A percentile compares a stretch with the other conserved stretches of the same genome.
Evolutionary conservation across 2,888 invertebrate genomes (phyloP).

Genomic region (Agrilus mali): DNA sequence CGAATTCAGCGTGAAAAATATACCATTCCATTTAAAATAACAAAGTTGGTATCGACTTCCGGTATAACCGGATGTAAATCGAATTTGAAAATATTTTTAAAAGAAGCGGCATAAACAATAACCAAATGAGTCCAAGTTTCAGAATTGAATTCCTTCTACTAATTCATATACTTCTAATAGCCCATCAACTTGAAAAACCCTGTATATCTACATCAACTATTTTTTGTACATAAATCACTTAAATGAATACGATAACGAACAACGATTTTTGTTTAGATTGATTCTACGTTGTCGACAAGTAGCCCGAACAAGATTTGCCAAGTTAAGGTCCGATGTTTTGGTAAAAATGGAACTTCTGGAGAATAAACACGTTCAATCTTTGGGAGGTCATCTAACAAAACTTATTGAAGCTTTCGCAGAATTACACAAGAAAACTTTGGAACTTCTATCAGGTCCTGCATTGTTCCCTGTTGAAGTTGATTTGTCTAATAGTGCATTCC

Average conservation of each 20-base stretch:
- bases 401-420: slow-evolving; percentile 72
- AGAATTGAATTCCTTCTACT: no score
- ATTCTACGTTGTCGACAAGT: slow-evolving; percentile 93
- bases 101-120: no score
- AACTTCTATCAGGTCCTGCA: slow-evolving; percentile 60
- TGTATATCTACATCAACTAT: no score
- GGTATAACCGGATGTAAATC: no score
- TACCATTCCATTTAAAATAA: no score
- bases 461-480: slow-evolving; percentile 96
- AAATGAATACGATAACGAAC: background rate
- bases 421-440: slow-evolving; percentile 49
- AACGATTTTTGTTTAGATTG: slow-evolving; percentile 40
- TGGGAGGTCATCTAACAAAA: slow-evolving; percentile 72
- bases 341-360: slow-evolving; percentile 96
- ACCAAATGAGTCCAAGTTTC: no score
- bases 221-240: no score
- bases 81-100: no score
- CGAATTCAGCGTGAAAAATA: no score
- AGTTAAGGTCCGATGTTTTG: slow-evolving; percentile 77
- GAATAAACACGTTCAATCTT: slow-evolving; percentile 95
- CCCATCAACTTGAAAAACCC: no score
- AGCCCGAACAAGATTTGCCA: slow-evolving; percentile 74
- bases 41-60: no score
- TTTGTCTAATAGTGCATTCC: slow-evolving; percentile 82
- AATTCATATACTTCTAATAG: no score